Evolutionary conservation across 2,888 invertebrate genomes (phyloP).

Genomic region (Synergus laeviventris): DNA sequence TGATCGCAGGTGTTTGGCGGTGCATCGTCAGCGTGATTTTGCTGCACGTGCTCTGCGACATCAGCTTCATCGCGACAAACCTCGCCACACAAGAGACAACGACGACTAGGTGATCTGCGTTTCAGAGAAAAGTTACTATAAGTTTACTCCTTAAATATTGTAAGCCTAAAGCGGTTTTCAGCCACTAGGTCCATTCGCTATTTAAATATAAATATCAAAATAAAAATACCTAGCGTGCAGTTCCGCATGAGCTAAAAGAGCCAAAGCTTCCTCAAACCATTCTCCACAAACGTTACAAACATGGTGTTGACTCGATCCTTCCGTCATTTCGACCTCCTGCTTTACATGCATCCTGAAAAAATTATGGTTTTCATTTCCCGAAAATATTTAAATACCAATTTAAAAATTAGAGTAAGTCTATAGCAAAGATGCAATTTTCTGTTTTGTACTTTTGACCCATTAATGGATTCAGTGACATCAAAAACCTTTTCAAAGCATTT

Average conservation of each 20-base stretch:
- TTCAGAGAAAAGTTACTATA: constrained; percentile 43
- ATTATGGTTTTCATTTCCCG: constrained; percentile 1
- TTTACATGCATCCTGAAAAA: constrained; percentile 71
- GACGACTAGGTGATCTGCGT: constrained; percentile 72
- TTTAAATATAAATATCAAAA: constrained; percentile 1
- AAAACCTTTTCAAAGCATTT: no score
- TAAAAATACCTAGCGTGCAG: constrained; percentile 81
- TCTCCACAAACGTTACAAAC: constrained; percentile 89
- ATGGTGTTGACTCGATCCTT: constrained; percentile 77
- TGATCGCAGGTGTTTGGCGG: constrained; percentile 82
- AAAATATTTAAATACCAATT: neutral
- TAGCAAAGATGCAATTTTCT: no score
- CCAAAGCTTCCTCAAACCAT: constrained; percentile 85
- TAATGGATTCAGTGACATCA: no score
- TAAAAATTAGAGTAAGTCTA: constrained; percentile 7
- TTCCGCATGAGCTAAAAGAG: constrained; percentile 88
- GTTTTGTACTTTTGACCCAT: no score
- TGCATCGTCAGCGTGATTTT: constrained; percentile 80
- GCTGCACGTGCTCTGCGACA: constrained; percentile 81
- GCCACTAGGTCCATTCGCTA: no score
- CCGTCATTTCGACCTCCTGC: constrained; percentile 67
- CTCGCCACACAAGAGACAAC: constrained; percentile 83
- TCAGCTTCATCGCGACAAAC: constrained; percentile 81
- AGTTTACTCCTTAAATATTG: constrained; percentile 19
- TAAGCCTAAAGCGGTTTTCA: neutral